Percentiles rank a stretch among this genome's conserved stretches.
phyloP scores from a whole-genome alignment of 1,140 invertebrate species.

The Cydia splendana region DNA sequence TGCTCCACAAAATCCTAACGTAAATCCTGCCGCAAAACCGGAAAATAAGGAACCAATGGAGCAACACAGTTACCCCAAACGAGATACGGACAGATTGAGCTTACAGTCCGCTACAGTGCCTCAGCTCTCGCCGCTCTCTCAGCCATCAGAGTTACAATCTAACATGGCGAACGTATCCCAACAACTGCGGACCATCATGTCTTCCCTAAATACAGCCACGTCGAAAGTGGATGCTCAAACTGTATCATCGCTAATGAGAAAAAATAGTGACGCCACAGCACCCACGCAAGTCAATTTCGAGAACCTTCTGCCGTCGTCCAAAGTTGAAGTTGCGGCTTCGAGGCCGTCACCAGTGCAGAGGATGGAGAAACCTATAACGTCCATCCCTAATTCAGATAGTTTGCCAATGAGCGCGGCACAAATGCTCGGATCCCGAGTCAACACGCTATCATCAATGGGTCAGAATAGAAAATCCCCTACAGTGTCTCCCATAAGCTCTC shows the following conservation, averaged over 20 bases:
- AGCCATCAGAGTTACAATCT: conserved; percentile 85
- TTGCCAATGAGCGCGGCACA: conserved; percentile 67
- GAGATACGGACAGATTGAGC: conserved; percentile 61
- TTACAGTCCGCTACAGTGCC: conserved; percentile 80
- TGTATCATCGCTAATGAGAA: conserved; percentile 62
- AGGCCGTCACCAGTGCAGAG: conserved; percentile 70
- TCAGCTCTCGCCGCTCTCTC: conserved; percentile 85
- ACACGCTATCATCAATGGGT: conserved; percentile 65
- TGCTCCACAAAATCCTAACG: conserved; percentile 48
- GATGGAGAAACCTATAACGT: conserved; percentile 61
- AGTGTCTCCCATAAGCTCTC: conserved; percentile 70
- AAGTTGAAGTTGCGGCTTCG: conserved; percentile 71
- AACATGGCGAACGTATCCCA: conserved; percentile 86
- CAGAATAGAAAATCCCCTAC: conserved; percentile 70
- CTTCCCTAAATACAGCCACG: conserved; percentile 79
- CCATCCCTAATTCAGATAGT: conserved; percentile 53
- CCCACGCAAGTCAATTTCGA: conserved; percentile 79
- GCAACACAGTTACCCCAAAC: conserved; percentile 52
- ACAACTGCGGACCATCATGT: conserved; percentile 83
- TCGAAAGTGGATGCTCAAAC: conserved; percentile 70
- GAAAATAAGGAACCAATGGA: conserved; percentile 65
- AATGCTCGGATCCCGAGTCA: conserved; percentile 66
- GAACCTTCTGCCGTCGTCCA: conserved; percentile 76
- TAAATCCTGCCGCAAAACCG: conserved; percentile 51
- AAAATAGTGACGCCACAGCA: conserved; percentile 67